A percentile compares a stretch with the other conserved stretches of the same genome.
These are phyloP conservation scores for Azorinus chamasolen DNA, from an alignment of 2,888 invertebrate genomes.

Conservation along the genomic window DNA sequence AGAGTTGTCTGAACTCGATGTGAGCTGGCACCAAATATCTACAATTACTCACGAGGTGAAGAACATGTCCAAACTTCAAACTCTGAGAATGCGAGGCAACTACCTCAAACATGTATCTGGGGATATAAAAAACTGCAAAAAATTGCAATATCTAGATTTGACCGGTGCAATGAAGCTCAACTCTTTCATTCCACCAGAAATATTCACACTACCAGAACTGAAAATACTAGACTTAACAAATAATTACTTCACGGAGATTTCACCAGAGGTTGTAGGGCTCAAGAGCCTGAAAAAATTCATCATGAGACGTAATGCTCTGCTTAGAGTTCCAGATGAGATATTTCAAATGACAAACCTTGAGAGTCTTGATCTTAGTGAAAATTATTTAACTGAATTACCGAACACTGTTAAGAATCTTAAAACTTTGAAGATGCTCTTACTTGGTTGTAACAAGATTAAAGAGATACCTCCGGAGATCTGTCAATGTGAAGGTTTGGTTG, in stretches of 20 bases:
- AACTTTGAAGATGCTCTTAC: constrained; percentile 69
- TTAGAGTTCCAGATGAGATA: constrained; percentile 77
- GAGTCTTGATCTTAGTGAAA: constrained; percentile 78
- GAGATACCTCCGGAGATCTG: constrained; percentile 72
- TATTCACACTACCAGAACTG: constrained; percentile 75
- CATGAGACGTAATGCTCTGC: constrained; percentile 79
- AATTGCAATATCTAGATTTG: constrained; percentile 74
- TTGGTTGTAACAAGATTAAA: constrained; percentile 73
- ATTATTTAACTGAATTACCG: constrained; percentile 77
- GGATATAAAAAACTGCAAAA: constrained; percentile 74
- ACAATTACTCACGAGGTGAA: constrained; percentile 79
- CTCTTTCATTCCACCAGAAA: constrained; percentile 75
- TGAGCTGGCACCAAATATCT: constrained; percentile 81
- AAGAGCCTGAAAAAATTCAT: constrained; percentile 73
- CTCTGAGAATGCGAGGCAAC: constrained; percentile 78
- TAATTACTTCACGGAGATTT: constrained; percentile 81
- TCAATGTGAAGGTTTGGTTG: constrained; percentile 63
- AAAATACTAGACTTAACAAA: constrained; percentile 76
- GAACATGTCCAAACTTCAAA: constrained; percentile 73
- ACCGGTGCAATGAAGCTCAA: constrained; percentile 79
- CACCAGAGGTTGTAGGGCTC: constrained; percentile 73
- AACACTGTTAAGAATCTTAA: constrained; percentile 67
- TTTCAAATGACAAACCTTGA: constrained; percentile 76
- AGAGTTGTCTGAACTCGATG: constrained; percentile 74
- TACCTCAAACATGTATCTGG: constrained; percentile 75